These are phyloP conservation scores for Drosophila yakuba DNA, from an alignment of 1,140 invertebrate species.

Conservation along the genomic window DNA sequence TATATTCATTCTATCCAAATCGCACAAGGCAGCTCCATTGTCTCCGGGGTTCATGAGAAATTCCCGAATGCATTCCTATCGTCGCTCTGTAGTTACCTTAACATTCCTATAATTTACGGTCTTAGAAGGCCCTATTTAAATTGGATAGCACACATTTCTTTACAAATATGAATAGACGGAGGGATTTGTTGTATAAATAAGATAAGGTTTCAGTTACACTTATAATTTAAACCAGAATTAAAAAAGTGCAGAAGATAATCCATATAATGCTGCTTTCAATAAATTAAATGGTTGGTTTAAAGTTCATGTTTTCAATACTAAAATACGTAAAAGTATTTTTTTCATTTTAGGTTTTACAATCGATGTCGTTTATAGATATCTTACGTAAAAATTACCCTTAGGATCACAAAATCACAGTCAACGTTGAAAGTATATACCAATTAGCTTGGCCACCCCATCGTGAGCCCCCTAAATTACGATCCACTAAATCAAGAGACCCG, in stretches of 20 bases:
- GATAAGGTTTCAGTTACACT: not conserved
- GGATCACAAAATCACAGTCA: not conserved
- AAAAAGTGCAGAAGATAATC: too few relatives aligned
- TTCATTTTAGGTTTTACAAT: too few relatives aligned
- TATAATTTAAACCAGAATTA: too few relatives aligned
- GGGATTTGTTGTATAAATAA: slow-evolving; percentile 5
- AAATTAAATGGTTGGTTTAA: too few relatives aligned
- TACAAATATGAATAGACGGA: slow-evolving; percentile 22
- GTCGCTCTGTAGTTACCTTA: slow-evolving; percentile 20
- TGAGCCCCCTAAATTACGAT: slow-evolving; percentile 15
- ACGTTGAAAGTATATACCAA: slow-evolving; percentile 19
- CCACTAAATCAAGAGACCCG: slow-evolving; percentile 29
- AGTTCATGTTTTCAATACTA: too few relatives aligned
- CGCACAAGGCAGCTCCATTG: slow-evolving; percentile 44
- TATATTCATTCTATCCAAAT: slow-evolving; percentile 16
- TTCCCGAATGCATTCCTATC: slow-evolving; percentile 34
- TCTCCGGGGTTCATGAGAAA: slow-evolving; percentile 33
- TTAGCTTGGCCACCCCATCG: slow-evolving; percentile 16
- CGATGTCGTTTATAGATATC: too few relatives aligned
- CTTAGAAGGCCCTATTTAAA: slow-evolving; percentile 22
- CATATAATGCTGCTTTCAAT: too few relatives aligned
- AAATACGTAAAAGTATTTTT: too few relatives aligned
- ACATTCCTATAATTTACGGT: slow-evolving; percentile 41
- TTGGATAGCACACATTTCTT: slow-evolving; percentile 19
- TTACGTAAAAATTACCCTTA: too few relatives aligned